Conservation (phyloP, 2,113 vertebrate genomes). For the Cheilinus undulatus region DNA sequence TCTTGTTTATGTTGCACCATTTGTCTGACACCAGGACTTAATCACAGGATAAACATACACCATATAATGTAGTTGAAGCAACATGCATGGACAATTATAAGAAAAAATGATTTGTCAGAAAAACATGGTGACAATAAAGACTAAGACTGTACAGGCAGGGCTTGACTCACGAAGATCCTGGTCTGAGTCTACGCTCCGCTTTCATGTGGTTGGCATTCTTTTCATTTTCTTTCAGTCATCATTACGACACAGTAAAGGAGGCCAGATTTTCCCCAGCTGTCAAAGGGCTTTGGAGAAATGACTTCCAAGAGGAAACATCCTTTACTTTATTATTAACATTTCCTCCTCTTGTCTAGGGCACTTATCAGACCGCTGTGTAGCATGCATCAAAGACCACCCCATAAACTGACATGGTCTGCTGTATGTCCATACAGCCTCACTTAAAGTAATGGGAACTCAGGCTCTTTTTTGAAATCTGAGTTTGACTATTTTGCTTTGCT, state of each 20-base stretch:
- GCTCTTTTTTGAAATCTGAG: too few species aligned
- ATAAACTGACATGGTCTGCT: too few species aligned
- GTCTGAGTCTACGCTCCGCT: neutral
- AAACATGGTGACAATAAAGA: conserved; percentile 1
- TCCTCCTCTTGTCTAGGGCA: conserved; percentile 9
- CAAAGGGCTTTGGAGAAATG: neutral
- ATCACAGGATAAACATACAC: neutral
- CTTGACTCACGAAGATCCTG: conserved; percentile 1
- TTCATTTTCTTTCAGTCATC: conserved; percentile 3
- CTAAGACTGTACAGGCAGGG: neutral
- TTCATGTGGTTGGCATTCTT: conserved; percentile 24
- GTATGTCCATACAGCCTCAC: too few species aligned
- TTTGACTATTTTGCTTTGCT: too few species aligned
- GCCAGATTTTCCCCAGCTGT: conserved; percentile 16
- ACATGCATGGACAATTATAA: neutral
- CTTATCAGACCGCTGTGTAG: too few species aligned
- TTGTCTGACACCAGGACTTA: neutral
- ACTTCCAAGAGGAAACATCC: neutral
- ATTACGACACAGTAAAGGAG: neutral
- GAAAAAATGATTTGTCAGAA: neutral
- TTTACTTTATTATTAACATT: neutral
- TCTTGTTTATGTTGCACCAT: neutral
- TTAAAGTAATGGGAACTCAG: too few species aligned
- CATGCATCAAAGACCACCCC: too few species aligned
- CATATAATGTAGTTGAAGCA: neutral